phyloP scores from a whole-genome alignment of 2,113 vertebrate species.

The Genyomyrus donnyi region DNA sequence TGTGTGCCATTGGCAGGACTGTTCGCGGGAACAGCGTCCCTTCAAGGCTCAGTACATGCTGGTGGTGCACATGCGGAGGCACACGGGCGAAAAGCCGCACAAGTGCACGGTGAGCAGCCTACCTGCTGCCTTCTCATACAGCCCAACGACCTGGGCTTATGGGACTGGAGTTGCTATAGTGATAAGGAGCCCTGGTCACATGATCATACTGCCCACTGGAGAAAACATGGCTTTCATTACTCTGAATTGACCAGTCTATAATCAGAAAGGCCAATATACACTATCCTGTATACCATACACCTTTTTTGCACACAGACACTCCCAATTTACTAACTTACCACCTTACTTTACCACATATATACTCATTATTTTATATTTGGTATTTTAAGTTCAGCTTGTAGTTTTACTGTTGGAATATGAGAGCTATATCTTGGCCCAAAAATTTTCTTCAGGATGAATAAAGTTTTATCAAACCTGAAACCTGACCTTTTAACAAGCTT shows the following conservation, averaged over 20 bases:
- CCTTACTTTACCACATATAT: background rate
- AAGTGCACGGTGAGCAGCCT: conserved; percentile 86
- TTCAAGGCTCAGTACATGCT: conserved; percentile 99
- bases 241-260: background rate
- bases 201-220: background rate
- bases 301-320: background rate
- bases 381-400: background rate
- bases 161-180: background rate
- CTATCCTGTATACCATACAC: background rate
- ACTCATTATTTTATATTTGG: background rate
- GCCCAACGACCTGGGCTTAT: background rate
- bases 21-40: conserved; percentile 87
- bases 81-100: conserved; percentile 96
- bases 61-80: conserved; percentile 95
- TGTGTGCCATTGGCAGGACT: conserved; percentile 93
- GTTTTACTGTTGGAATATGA: background rate
- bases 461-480: background rate
- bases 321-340: background rate
- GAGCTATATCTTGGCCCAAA: background rate
- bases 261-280: background rate
- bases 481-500: background rate
- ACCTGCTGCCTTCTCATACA: background rate
- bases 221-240: background rate
- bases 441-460: background rate
- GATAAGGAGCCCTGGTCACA: background rate